Conservation (phyloP, 1,140 invertebrate species). For the Caenorhabditis elegans region DNA sequence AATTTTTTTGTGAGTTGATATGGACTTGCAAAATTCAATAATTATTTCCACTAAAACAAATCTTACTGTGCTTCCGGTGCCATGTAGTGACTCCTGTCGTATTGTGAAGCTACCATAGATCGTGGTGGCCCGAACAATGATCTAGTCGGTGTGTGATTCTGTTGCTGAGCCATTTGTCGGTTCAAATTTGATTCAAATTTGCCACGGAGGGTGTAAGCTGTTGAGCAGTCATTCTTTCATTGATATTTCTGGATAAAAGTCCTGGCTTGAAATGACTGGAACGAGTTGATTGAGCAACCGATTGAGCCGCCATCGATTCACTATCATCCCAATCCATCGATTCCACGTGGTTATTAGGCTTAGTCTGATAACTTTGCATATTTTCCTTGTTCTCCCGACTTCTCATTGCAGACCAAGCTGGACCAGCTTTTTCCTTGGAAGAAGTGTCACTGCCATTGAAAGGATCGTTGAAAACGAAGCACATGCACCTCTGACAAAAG, state of each 20-base stretch:
- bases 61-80: neutral
- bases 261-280: neutral
- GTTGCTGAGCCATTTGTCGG: neutral
- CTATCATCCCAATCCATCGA: conserved; percentile 24
- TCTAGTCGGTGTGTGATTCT: neutral
- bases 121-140: neutral
- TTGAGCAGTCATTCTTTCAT: neutral
- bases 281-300: neutral
- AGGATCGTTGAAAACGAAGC: neutral
- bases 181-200: neutral
- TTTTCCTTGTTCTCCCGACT: neutral
- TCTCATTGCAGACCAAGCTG: neutral
- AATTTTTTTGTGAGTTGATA: too few species aligned
- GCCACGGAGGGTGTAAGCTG: conserved; percentile 10
- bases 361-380: too few species aligned
- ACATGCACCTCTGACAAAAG: neutral
- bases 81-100: neutral
- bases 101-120: neutral
- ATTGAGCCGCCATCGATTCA: neutral
- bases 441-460: neutral
- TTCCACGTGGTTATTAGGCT: neutral
- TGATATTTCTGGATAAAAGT: neutral
- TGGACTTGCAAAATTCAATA: too few species aligned
- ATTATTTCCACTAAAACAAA: neutral
- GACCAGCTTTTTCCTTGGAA: conserved; percentile 34